Base-by-base conservation (phyloP, 2,888 invertebrate species). In the Strigamia crassipes region DNA sequence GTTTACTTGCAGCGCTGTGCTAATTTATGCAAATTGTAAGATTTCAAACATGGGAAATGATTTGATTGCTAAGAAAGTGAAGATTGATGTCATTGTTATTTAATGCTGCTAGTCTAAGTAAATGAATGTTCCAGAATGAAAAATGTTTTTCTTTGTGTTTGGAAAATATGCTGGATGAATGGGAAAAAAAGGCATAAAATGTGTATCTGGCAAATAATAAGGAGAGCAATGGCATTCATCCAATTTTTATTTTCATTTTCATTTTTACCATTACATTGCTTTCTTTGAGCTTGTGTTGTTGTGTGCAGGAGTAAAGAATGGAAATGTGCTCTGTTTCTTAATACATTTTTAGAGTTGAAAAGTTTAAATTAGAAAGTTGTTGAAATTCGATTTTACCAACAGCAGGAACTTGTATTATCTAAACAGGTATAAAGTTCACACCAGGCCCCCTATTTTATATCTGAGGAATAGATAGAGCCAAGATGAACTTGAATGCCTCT, bases 331-430 rank as follows among this genome's bases (percentile, higher is more conserved):
- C 42, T 27, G 38, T 38, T 38, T 38, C 8, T 51, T 66, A 23
- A 23, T 66, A 66, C 23, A 66, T 66, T 23, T 66, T 66, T 18
- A 66, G 61, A 18, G 61, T 8, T 23, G 18, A 21, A 66, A 66
- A 66, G 61, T 66, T 66, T 66, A 66, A 66, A 66, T 66, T 23
- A 66, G 61, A 66, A 66, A 66, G 21, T 66, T 66, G 61, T 66
- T 66, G 61, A 66, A 66, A 66, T 66, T 66, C 61, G 61, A 66
- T 66, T 66, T 66, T 66, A 66, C n/a, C 61, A 66, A 21, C 18
- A 66, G 61, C 23, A 66, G 21, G 61, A 66, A 66, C 61, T 66
- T 66, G 61, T 66, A 66, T 66, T 66, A 66, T 66, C 61, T 66
- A 21, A 66, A 18, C 46, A 66, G 61, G 61, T 66, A 66, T 66